Conservation (phyloP, 2,797 vertebrate genomes). For the Esox lucius region DNA sequence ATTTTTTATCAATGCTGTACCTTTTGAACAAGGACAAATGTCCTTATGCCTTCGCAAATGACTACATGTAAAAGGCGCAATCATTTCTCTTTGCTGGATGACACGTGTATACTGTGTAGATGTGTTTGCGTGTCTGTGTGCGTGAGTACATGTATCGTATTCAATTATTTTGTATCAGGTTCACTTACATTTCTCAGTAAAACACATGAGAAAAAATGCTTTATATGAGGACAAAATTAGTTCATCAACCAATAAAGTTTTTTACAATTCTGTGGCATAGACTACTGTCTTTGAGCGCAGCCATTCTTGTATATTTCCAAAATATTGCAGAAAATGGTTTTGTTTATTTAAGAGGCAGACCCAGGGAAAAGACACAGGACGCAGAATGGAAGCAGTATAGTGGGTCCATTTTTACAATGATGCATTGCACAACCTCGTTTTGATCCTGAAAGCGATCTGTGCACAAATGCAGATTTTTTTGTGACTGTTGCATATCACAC, state of each 20-base stretch:
- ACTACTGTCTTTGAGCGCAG: background rate
- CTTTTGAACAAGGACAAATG: background rate
- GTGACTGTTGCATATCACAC: too few species aligned
- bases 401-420: too few species aligned
- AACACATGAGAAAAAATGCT: constrained; percentile 1
- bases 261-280: background rate
- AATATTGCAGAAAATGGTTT: too few species aligned
- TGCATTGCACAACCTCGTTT: too few species aligned
- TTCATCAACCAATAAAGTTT: background rate
- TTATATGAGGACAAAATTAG: background rate
- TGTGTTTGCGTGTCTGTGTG: background rate
- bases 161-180: background rate
- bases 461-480: too few species aligned
- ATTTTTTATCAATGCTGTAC: constrained; percentile 6
- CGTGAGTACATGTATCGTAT: background rate
- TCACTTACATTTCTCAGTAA: background rate
- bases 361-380: too few species aligned
- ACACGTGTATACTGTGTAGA: background rate
- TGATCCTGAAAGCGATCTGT: too few species aligned
- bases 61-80: background rate
- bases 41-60: background rate
- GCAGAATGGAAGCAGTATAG: too few species aligned
- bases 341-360: too few species aligned
- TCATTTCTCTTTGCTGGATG: background rate
- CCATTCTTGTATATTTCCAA: background rate